phyloP scores from a whole-genome alignment of 2,113 vertebrate species.

The Epinephelus cyanopodus region DNA sequence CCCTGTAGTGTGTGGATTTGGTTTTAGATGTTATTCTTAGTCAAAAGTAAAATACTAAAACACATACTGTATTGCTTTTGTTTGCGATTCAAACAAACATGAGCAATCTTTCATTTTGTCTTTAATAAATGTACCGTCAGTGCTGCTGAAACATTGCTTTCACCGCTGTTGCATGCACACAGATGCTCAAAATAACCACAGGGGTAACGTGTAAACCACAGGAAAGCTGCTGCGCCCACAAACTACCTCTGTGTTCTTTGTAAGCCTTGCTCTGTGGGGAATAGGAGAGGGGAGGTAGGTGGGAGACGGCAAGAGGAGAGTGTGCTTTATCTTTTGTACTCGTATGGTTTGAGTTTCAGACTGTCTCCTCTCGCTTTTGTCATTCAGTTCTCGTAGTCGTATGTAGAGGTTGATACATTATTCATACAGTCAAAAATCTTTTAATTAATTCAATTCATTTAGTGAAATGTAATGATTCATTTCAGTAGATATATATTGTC shows the following conservation, averaged over 20 bases:
- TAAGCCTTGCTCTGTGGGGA: not conserved
- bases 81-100: not conserved
- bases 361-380: not conserved
- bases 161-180: not conserved
- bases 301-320: not conserved
- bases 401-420: not conserved
- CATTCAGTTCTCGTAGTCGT: not conserved
- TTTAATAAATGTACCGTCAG: constrained; percentile 10
- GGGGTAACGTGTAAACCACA: constrained; percentile 15
- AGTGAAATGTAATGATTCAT: not conserved
- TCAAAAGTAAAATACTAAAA: not conserved
- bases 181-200: constrained; percentile 42
- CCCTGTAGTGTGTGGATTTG: too few species aligned
- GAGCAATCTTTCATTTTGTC: not conserved
- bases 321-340: not conserved
- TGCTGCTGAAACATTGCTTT: not conserved
- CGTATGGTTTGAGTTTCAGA: not conserved
- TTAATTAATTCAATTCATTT: constrained; percentile 2
- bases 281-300: not conserved
- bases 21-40: not conserved
- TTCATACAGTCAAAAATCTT: not conserved
- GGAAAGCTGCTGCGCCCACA: constrained; percentile 10
- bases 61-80: not conserved
- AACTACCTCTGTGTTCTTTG: constrained; percentile 16
- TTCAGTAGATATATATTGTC: not conserved